A percentile compares a stretch with the other conserved stretches of the same genome.
Conservation (phyloP, 2,113 vertebrate genomes). For the Saguinus midas region DNA sequence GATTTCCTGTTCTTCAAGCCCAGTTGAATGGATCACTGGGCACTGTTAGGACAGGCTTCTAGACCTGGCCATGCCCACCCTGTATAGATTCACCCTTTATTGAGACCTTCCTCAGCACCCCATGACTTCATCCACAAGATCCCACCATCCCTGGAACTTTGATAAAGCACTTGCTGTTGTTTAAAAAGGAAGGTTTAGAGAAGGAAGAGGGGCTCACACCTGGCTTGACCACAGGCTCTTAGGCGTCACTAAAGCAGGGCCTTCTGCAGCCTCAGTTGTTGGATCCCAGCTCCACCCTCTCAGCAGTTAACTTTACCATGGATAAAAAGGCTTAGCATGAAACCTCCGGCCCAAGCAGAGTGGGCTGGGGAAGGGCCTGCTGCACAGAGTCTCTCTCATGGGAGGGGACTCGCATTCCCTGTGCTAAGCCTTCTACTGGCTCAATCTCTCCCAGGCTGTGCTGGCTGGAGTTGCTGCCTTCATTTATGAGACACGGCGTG, state of each 20-base stretch:
- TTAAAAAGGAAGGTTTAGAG: neutral
- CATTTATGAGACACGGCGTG: slow-evolving; percentile 1
- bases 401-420: neutral
- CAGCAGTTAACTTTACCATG: neutral
- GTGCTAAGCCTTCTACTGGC: too few species aligned
- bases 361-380: neutral
- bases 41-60: neutral
- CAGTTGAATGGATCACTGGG: rapidly evolving
- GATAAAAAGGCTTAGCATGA: neutral
- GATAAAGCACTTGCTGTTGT: neutral
- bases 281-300: neutral
- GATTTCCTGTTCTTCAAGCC: neutral
- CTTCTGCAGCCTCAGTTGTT: neutral
- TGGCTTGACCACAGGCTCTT: neutral
- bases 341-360: rapidly evolving
- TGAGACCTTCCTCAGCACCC: neutral
- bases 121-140: neutral
- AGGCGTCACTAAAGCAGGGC: neutral
- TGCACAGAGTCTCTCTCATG: neutral
- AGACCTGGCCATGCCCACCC: neutral
- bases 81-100: neutral
- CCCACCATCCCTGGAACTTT: neutral
- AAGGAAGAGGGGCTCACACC: neutral
- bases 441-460: slow-evolving; percentile 48
- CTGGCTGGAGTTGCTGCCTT: slow-evolving; percentile 52